Evolutionary conservation across 2,888 invertebrate genomes (phyloP).

Genomic region (Pseudanteris insignis): DNA sequence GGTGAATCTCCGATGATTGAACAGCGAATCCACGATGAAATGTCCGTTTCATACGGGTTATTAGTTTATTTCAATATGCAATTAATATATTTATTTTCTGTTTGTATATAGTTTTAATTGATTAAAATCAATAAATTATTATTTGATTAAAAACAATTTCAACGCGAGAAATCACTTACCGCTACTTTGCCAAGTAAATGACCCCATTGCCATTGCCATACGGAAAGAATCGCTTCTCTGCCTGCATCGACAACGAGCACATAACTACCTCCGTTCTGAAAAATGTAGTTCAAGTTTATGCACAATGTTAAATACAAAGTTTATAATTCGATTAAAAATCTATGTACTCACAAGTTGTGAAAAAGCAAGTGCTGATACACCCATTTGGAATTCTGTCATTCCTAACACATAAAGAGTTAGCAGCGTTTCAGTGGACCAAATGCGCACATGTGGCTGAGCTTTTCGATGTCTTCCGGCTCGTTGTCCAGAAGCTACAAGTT

Average conservation of each 20-base stretch:
- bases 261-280: slow-evolving; percentile 88
- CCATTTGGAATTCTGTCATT: slow-evolving; percentile 88
- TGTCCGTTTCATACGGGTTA: slow-evolving; percentile 29
- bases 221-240: slow-evolving; percentile 87
- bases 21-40: slow-evolving; percentile 32
- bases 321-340: too few species aligned
- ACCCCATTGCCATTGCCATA: slow-evolving; percentile 97
- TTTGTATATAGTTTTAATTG: slow-evolving; percentile 5
- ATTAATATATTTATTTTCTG: slow-evolving; percentile 20
- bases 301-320: too few species aligned
- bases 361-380: slow-evolving; percentile 88
- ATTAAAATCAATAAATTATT: too few species aligned
- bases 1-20: slow-evolving; percentile 34
- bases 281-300: too few species aligned
- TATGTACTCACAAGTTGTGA: slow-evolving; percentile 77
- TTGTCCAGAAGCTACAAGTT: slow-evolving; percentile 90
- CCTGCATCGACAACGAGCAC: slow-evolving; percentile 90
- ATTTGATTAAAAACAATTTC: not conserved
- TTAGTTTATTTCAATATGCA: slow-evolving; percentile 20
- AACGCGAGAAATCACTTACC: slow-evolving; percentile 71
- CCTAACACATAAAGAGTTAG: slow-evolving; percentile 91
- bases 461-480: slow-evolving; percentile 83
- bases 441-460: slow-evolving; percentile 87
- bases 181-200: slow-evolving; percentile 93
- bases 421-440: slow-evolving; percentile 91